Base-by-base conservation (phyloP, 2,113 vertebrate genomes). In the Sitta europaea region DNA sequence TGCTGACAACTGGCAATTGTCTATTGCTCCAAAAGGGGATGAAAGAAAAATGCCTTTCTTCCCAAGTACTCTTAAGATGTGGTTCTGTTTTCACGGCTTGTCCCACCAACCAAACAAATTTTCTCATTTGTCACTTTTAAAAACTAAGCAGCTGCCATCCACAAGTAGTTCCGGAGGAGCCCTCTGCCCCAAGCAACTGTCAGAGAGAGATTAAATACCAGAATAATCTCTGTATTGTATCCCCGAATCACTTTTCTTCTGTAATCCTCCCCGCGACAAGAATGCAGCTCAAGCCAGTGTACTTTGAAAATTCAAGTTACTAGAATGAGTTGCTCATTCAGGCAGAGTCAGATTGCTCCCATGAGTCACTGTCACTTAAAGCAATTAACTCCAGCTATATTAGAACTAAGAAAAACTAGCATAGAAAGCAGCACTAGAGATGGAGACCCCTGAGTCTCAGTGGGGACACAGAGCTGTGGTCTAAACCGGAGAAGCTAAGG, bases 1-100 rank as follows among this genome's bases (percentile, higher is more conserved):
- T 88, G 95, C 91, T 96, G 96, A 95, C 94, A 96, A 51, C 72
- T 40, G 21, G 55, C 88, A 93, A 95, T 81, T 84, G 55, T 76
- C 79, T 93, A 14, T 4, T 88, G 72, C 91, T 84, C 43, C 58
- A 90, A 76, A 88, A 90, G 67, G 24, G 92, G 84, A 90, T 43
- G 40, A 86, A 90, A 95, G 81, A 83, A 79, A 66, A 94, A 83
- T 6, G 42, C 18, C 31, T 77, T 88, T 85, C 65, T 88, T 83
- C 74, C 63, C 83, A 55, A 8, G 27, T 11, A 42, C 74, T 68
- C 54, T 35, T 35, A 78, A 81, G 61, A 91, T 77, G 70, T 80
- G 85, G 71, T 24, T 86, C 55, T 83, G 75, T 59, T 63, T 73
- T 83, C 62, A 15, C 1, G 5, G 78, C 25, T 86, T 74, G 67